A percentile compares a stretch with the other conserved stretches of the same genome.
Evolutionary conservation across 1,140 invertebrate genomes (phyloP).

Genomic region (Eubasilissa regina): DNA sequence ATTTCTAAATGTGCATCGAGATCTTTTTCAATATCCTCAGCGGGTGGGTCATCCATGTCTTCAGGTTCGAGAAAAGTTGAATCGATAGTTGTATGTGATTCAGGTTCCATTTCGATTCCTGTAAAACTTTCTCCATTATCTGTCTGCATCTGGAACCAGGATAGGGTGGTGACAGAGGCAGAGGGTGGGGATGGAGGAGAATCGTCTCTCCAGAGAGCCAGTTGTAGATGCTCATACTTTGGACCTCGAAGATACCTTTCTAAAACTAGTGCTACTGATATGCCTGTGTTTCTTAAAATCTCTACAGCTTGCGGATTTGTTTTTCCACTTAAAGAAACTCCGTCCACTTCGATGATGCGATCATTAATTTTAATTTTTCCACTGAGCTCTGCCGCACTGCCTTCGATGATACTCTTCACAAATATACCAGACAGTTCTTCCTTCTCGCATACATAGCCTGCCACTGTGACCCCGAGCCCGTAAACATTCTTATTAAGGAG

Average conservation of each 20-base stretch:
- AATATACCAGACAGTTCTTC: conserved; percentile 96
- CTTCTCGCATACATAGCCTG: conserved; percentile 80
- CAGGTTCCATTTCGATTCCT: conserved; percentile 77
- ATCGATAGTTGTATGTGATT: conserved; percentile 78
- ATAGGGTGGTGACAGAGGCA: conserved; percentile 82
- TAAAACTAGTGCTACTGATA: conserved; percentile 84
- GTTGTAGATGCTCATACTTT: conserved; percentile 91
- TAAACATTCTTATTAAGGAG: conserved; percentile 78
- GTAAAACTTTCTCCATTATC: conserved; percentile 74
- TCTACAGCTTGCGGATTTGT: conserved; percentile 94
- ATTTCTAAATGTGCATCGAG: conserved; percentile 73
- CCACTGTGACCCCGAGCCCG: conserved; percentile 79
- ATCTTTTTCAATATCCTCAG: conserved; percentile 73
- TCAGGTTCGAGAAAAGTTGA: conserved; percentile 72
- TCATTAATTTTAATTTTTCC: conserved; percentile 93
- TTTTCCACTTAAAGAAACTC: conserved; percentile 84
- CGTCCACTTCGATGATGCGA: conserved; percentile 92
- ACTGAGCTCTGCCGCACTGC: conserved; percentile 91
- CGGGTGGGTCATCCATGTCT: conserved; percentile 71
- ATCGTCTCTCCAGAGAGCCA: conserved; percentile 83
- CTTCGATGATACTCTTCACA: conserved; percentile 94
- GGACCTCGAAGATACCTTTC: conserved; percentile 90
- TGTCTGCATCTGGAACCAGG: conserved; percentile 80
- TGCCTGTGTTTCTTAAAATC: conserved; percentile 86
- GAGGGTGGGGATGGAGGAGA: conserved; percentile 77